Evolutionary conservation across 2,888 invertebrate genomes (phyloP), one percentile per base, ranked within the genome.

Genomic region (Oscheius sp.): DNA sequence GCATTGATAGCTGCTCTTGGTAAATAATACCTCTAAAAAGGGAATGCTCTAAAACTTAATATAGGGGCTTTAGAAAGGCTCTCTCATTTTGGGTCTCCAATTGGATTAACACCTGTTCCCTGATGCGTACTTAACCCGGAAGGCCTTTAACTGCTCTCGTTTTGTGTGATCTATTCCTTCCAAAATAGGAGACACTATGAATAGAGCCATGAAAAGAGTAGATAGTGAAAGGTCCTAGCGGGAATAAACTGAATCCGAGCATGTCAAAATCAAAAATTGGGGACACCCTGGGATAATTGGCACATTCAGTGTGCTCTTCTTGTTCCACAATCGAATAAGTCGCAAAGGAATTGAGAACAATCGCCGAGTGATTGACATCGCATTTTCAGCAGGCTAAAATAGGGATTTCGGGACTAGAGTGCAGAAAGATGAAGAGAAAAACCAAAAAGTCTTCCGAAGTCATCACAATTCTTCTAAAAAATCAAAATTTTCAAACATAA

Each of bases 281-380:
- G 29, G 45, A 45, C 42, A 29, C 27, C 61, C 27, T 45, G 27
- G 31, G 61, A 66, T 66, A 66, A 66, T 66, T 66, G 66, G 46
- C 50, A 57, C 66, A 66, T 66, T 66, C 66, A 66, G 46, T 39
- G 42, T 17, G 61, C 61, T 61, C 61, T 61, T 61, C 61, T 61
- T 61, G 61, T 66, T 45, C 50, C 66, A 46, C 57, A 66, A 66
- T 66, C 46, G 48, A 66, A 66, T 66, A 50, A 66, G 55, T 25
- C 55, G 66, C 55, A 42, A 55, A 57, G 50, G 55, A 66, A 55
- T 53, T 33, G 66, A 66, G 66, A 66, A 66, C 66, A 66, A 66
- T 66, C 34, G 55, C 42, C 25, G 46, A 64, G 64, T 64, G 64
- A 64, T 64, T 64, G 64, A 64, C 29, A 39, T 45, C 31, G 27